Evolutionary conservation across 2,888 invertebrate genomes (phyloP).

Genomic region (Ichneumoninae sp.): DNA sequence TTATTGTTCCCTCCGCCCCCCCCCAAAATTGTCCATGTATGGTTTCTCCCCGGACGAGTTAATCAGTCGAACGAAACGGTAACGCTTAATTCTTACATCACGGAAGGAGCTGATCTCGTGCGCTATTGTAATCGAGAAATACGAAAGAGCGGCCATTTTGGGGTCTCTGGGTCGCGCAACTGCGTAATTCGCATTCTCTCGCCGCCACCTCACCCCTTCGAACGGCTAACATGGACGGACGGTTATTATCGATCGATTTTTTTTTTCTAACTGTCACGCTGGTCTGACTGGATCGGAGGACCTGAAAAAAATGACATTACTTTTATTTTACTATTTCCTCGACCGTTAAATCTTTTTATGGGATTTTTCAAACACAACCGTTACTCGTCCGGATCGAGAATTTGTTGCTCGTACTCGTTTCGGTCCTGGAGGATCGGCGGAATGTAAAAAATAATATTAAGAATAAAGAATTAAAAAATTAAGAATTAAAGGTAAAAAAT

Average conservation of each 20-base stretch:
- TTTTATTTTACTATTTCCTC: background rate
- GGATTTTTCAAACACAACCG: background rate
- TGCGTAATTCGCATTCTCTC: conserved; percentile 66
- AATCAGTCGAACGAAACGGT: background rate
- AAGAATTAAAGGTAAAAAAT: background rate
- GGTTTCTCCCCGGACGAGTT: background rate
- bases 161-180: conserved; percentile 67
- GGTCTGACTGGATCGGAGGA: background rate
- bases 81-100: background rate
- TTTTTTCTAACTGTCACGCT: conserved; percentile 31
- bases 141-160: conserved; percentile 67
- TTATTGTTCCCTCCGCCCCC: too few species aligned
- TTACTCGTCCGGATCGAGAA: background rate
- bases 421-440: too few species aligned
- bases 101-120: conserved; percentile 25
- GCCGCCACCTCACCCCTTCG: conserved; percentile 23
- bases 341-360: background rate
- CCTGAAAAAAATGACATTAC: too few species aligned
- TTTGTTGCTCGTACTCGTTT: background rate
- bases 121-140: conserved; percentile 42
- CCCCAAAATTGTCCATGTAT: background rate
- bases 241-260: conserved; percentile 60
- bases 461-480: too few species aligned
- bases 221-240: conserved; percentile 48
- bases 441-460: too few species aligned